Conservation (phyloP, 2,113 vertebrate species). For the Bos javanicus region DNA sequence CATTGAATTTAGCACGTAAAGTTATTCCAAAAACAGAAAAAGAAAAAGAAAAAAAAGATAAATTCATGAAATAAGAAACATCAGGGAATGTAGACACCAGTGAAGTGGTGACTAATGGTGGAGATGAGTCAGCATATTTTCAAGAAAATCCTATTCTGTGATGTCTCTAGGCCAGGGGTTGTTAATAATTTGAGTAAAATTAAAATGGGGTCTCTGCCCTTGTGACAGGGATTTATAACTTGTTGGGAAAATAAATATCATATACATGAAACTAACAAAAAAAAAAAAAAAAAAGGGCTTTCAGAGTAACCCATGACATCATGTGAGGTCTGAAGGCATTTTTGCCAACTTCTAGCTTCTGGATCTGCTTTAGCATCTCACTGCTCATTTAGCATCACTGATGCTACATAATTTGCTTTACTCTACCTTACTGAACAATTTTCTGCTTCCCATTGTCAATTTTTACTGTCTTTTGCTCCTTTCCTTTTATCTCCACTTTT, state of each 20-base stretch:
- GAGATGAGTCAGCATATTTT: not conserved
- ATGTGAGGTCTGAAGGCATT: not conserved
- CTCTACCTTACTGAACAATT: not conserved
- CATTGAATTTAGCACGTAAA: not conserved
- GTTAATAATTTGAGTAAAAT: not conserved
- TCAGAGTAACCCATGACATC: not conserved
- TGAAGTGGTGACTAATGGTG: not conserved
- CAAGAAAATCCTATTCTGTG: not conserved
- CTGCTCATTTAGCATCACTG: not conserved
- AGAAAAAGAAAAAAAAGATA: not conserved
- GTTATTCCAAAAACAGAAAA: not conserved
- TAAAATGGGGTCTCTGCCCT: not conserved
- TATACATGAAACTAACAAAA: not conserved
- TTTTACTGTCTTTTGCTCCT: not conserved
- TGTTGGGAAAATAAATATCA: not conserved
- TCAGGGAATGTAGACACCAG: not conserved
- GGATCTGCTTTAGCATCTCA: not conserved
- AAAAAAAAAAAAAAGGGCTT: not conserved
- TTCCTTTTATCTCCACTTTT: not conserved
- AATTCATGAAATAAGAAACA: not conserved
- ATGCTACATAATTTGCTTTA: not conserved
- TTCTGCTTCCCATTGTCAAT: not conserved
- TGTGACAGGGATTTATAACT: not conserved
- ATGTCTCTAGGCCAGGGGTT: not conserved
- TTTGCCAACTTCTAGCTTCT: not conserved